phyloP scores from a whole-genome alignment of 2,797 vertebrate genomes.

The Spinus olivaceus region DNA sequence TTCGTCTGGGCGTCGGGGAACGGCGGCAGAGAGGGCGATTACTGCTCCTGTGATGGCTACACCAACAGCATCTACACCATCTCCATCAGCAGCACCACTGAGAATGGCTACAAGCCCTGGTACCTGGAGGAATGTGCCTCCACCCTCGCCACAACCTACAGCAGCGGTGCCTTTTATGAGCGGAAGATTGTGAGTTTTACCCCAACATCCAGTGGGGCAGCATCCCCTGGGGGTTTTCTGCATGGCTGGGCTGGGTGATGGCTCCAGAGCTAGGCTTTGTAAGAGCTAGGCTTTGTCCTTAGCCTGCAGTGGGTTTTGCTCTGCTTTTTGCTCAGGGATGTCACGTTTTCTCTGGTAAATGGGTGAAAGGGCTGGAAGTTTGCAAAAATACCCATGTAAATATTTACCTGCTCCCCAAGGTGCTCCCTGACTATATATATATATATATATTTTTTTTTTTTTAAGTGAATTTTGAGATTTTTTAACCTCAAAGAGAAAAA shows the following conservation, averaged over 20 bases:
- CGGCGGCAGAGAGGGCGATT: slow-evolving; percentile 76
- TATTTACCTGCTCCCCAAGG: neutral
- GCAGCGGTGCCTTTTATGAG: slow-evolving; percentile 80
- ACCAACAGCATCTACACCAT: slow-evolving; percentile 84
- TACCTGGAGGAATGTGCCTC: slow-evolving; percentile 82
- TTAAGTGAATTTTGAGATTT: neutral
- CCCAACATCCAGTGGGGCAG: rapidly evolving
- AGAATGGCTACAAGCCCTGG: slow-evolving; percentile 81
- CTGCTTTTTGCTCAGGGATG: neutral
- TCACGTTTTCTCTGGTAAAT: neutral
- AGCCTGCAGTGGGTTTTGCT: neutral
- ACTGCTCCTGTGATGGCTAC: slow-evolving; percentile 82
- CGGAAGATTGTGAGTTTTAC: slow-evolving; percentile 77
- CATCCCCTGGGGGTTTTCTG: neutral
- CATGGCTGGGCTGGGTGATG: neutral
- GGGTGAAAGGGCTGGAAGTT: neutral
- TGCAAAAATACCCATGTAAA: neutral
- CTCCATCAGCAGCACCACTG: slow-evolving; percentile 81
- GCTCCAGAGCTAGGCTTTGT: neutral
- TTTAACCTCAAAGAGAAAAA: neutral
- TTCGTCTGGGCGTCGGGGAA: slow-evolving; percentile 82
- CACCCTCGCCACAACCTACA: slow-evolving; percentile 81
- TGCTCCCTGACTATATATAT: neutral
- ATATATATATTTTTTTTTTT: neutral
- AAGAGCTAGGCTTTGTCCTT: neutral